Conservation (phyloP, 2,113 vertebrate species). For the Aepyceros melampus region DNA sequence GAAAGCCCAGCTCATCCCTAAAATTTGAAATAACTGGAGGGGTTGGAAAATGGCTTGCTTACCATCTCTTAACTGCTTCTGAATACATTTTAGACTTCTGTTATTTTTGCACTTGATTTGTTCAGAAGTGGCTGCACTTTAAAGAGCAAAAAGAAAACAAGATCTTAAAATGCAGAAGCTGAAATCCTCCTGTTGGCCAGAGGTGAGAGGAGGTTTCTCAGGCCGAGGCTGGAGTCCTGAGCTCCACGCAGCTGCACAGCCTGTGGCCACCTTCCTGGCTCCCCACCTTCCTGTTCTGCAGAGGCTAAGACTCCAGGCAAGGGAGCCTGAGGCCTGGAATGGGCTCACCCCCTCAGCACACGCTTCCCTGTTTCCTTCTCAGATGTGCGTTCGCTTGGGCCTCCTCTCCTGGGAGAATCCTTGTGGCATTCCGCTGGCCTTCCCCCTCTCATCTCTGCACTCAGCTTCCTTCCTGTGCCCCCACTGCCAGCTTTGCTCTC, state of each 20-base stretch:
- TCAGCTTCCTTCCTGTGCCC: neutral
- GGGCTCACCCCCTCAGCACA: no score
- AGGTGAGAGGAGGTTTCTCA: neutral
- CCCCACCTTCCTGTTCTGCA: neutral
- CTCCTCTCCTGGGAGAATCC: neutral
- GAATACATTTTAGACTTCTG: slow-evolving; percentile 23
- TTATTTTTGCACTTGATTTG: slow-evolving; percentile 48
- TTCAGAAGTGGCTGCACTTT: slow-evolving; percentile 48
- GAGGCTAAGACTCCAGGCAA: neutral
- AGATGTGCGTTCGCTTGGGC: neutral
- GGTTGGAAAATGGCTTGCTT: neutral
- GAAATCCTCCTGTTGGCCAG: neutral
- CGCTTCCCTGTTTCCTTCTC: neutral
- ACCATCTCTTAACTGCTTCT: slow-evolving; percentile 6
- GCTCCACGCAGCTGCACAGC: neutral
- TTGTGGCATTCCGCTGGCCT: neutral
- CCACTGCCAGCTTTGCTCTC: neutral
- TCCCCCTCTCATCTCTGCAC: fast-evolving
- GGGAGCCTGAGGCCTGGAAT: neutral
- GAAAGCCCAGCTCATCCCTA: neutral
- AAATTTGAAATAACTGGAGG: neutral
- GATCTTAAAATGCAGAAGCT: slow-evolving; percentile 45
- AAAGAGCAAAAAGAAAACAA: slow-evolving; percentile 46
- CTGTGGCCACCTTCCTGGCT: neutral
- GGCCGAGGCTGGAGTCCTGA: neutral